Conservation (phyloP, 2,113 vertebrate genomes). For the Lamprologus speciosus region DNA sequence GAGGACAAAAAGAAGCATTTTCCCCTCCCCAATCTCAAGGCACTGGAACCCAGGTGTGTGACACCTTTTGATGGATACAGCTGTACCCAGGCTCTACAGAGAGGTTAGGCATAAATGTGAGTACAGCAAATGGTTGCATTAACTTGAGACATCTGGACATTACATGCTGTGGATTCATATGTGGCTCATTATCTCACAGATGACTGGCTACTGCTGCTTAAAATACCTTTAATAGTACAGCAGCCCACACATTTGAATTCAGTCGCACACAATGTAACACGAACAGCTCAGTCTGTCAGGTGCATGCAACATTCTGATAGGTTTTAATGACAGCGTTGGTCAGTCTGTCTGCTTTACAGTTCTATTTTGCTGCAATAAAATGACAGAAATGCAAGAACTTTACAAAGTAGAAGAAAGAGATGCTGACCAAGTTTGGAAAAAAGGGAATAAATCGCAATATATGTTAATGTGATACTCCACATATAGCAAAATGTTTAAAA, state of each 20-base stretch:
- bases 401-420: neutral
- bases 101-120: neutral
- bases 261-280: neutral
- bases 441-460: neutral
- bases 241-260: neutral
- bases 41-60: neutral
- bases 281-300: neutral
- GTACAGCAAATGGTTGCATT: neutral
- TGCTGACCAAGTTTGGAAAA: neutral
- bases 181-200: neutral
- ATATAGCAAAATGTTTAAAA: neutral
- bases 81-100: neutral
- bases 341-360: neutral
- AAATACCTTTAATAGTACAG: neutral
- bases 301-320: neutral
- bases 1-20: neutral
- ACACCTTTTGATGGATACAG: neutral
- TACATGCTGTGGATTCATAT: neutral
- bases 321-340: neutral
- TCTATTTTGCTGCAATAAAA: neutral
- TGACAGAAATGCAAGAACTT: neutral
- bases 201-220: neutral
- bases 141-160: neutral
- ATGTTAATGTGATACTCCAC: neutral
- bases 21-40: neutral